These are phyloP conservation scores for Melanostigma gelatinosum DNA, from an alignment of 2,113 vertebrate species.

Conservation along the genomic window DNA sequence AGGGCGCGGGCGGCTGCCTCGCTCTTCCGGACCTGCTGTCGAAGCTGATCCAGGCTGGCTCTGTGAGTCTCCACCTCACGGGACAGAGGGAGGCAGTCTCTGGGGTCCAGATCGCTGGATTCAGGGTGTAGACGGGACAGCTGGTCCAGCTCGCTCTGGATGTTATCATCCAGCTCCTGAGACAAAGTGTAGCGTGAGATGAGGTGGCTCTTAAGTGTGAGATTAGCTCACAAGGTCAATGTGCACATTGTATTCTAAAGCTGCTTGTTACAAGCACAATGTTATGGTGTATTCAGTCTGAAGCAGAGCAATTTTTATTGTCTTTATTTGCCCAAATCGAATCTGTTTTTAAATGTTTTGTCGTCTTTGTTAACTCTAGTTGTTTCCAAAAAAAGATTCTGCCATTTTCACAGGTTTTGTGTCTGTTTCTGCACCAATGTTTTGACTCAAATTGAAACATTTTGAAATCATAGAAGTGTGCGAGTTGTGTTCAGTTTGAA, in stretches of 20 bases:
- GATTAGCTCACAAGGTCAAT: background rate
- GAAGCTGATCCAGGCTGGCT: slow-evolving; percentile 84
- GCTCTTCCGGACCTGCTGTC: slow-evolving; percentile 81
- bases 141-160: slow-evolving; percentile 84
- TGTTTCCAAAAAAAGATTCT: background rate
- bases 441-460: too few species aligned
- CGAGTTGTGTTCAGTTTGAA: too few species aligned
- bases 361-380: background rate
- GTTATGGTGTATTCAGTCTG: background rate
- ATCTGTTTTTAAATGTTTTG: background rate
- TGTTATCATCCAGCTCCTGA: slow-evolving; percentile 83
- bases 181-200: background rate
- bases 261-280: background rate
- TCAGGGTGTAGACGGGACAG: slow-evolving; percentile 82
- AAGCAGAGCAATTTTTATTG: too few species aligned
- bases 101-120: slow-evolving; percentile 82
- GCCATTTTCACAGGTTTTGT: background rate
- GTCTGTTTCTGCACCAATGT: too few species aligned
- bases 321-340: too few species aligned
- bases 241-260: background rate
- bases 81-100: slow-evolving; percentile 81
- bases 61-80: slow-evolving; percentile 82
- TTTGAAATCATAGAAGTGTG: too few species aligned
- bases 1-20: slow-evolving; percentile 85
- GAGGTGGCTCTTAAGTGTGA: background rate